These are phyloP conservation scores for Phymastichus coffea DNA, from an alignment of 1,140 invertebrate species.

Conservation along the genomic window DNA sequence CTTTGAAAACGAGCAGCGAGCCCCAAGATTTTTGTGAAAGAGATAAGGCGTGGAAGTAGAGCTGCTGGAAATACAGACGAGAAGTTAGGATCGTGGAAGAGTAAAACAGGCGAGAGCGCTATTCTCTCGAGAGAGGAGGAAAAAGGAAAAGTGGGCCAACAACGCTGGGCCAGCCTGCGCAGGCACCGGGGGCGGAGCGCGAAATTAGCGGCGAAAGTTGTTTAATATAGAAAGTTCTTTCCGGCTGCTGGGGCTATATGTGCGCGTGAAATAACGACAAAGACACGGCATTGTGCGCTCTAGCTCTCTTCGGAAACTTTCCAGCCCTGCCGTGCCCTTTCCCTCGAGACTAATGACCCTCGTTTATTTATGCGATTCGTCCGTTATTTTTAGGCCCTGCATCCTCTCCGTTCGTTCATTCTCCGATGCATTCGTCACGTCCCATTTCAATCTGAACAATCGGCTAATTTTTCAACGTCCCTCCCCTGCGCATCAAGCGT, in stretches of 20 bases:
- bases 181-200: conserved; percentile 5
- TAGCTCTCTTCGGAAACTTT: conserved; percentile 41
- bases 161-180: not conserved
- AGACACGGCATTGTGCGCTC: conserved; percentile 35
- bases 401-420: no score
- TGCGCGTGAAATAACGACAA: not conserved
- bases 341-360: conserved; percentile 35
- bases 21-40: conserved; percentile 8
- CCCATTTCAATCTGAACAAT: no score
- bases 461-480: no score
- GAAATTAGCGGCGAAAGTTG: conserved; percentile 44
- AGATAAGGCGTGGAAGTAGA: not conserved
- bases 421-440: no score
- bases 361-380: conserved; percentile 48
- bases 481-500: no score
- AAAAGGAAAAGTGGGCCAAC: conserved; percentile 12
- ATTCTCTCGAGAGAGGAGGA: conserved; percentile 10
- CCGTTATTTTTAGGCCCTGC: conserved; percentile 37
- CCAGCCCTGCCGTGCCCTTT: no score
- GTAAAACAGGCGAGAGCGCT: conserved; percentile 6
- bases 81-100: not conserved
- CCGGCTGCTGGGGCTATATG: conserved; percentile 27
- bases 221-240: conserved; percentile 46
- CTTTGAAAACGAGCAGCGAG: not conserved
- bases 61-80: not conserved